phyloP scores from a whole-genome alignment of 2,888 invertebrate genomes.

The Diaprepes abbreviatus region DNA sequence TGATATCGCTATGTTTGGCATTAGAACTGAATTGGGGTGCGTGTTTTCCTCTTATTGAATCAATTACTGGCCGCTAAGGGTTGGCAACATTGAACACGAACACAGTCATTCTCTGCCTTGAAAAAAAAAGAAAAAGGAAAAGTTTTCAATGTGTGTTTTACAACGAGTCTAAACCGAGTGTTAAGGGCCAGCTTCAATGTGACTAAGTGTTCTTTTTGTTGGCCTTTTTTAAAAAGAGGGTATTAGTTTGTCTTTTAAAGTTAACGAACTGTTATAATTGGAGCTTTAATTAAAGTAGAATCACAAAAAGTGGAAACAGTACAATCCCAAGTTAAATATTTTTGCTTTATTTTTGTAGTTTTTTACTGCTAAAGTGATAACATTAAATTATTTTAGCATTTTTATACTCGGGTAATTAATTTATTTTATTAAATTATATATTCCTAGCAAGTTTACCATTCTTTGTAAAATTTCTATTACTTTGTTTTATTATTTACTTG shows the following conservation, averaged over 20 bases:
- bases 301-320: no score
- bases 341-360: no score
- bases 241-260: constrained; percentile 21
- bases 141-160: constrained; percentile 58
- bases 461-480: no score
- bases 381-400: no score
- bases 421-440: no score
- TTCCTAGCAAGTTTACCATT: no score
- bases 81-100: constrained; percentile 64
- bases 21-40: constrained; percentile 58
- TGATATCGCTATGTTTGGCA: constrained; percentile 66
- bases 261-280: constrained; percentile 10
- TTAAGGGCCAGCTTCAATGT: constrained; percentile 13
- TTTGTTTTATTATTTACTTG: no score
- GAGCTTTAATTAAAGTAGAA: constrained; percentile 18
- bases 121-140: constrained; percentile 57
- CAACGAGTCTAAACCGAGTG: constrained; percentile 48
- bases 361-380: no score
- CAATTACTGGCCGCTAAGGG: constrained; percentile 67
- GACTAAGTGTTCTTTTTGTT: constrained; percentile 15
- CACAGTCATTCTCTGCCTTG: constrained; percentile 53
- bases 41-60: constrained; percentile 68
- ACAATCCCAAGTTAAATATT: no score
- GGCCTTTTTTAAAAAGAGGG: constrained; percentile 16
- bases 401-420: no score